These are phyloP conservation scores for Hylomyscus alleni DNA, from an alignment of 2,797 vertebrate genomes.

Conservation along the genomic window DNA sequence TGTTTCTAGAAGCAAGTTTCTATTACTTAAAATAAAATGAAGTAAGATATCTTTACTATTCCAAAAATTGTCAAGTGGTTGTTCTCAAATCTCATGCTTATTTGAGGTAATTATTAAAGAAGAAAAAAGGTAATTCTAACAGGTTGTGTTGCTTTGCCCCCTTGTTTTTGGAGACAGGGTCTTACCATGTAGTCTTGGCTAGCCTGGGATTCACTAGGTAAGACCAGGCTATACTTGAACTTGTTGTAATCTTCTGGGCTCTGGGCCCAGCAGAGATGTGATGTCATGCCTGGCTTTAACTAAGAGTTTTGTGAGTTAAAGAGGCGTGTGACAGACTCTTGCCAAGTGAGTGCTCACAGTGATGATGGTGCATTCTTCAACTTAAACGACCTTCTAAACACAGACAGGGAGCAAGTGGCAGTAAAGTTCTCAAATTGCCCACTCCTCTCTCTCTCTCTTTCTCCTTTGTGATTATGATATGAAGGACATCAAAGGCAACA, in stretches of 20 bases:
- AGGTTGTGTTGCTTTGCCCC: not conserved
- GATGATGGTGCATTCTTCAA: not conserved
- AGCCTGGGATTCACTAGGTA: not conserved
- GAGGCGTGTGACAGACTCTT: not conserved
- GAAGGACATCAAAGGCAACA: not conserved
- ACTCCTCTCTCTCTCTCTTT: not conserved
- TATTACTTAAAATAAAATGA: not conserved
- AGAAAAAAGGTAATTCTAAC: not conserved
- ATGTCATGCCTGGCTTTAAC: not conserved
- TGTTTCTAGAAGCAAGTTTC: slow-evolving; percentile 18
- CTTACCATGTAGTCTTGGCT: not conserved
- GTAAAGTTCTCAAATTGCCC: not conserved
- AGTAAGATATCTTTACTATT: not conserved
- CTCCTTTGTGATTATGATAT: not conserved
- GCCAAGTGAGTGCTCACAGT: not conserved
- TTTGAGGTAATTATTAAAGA: not conserved
- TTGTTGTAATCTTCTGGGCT: not conserved
- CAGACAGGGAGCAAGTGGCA: not conserved
- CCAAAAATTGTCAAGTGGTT: not conserved
- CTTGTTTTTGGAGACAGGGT: not conserved
- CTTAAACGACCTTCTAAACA: slow-evolving; percentile 24
- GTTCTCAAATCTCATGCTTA: not conserved
- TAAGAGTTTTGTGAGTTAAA: not conserved
- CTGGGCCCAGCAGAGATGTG: not conserved
- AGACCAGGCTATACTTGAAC: not conserved